Base-by-base conservation (phyloP, 1,140 invertebrate species). In the Drosophila willistoni region DNA sequence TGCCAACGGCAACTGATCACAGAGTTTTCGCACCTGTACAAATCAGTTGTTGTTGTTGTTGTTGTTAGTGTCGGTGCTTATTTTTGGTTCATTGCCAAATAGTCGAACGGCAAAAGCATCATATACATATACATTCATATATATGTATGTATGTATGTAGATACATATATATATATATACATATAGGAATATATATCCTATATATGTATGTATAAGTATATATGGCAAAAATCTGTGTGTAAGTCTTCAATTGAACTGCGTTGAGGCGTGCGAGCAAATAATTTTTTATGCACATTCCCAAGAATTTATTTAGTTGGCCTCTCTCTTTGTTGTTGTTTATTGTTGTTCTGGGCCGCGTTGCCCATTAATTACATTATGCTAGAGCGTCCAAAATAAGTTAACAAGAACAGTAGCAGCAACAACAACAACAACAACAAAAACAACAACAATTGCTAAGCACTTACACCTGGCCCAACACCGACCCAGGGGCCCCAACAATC, bases 71-170 rank as follows among this genome's bases (percentile, higher is more conserved):
- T 47, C 64, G 54, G 64, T 47, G 41, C 63, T 65, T 39, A 73
- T 84, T 81, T 75, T 87, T 87, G 84, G 80, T 89, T 80, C 80
- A 87, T 73, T 87, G 84, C 84, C 84, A 87, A 89, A 87, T 73
- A 66, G 67, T 73, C 59, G 42, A 70, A 64, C 68, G 64, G 67
- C 47, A 73, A 56, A 47, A 69, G 22, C 36, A 66, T 4, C 14
- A 17, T 59, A 63, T 55, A 63, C 25, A 33, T 44, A 22, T n/a
- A n/a, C n/a, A n/a, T n/a, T 61, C n/a, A n/a, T n/a, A 44, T 62
- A 12, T 10, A 10, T 3, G 5, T 13, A n/a, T 39, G 12, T 39
- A 7, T 33, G n/a, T n/a, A n/a, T n/a, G n/a, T 29, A 47, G 29
- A 41, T 9, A 22, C 42, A 7, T 33, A 63, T 36, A 12, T 9